These are phyloP conservation scores for Amphimallon solstitiale DNA, from an alignment of 2,888 invertebrate species.

Conservation along the genomic window DNA sequence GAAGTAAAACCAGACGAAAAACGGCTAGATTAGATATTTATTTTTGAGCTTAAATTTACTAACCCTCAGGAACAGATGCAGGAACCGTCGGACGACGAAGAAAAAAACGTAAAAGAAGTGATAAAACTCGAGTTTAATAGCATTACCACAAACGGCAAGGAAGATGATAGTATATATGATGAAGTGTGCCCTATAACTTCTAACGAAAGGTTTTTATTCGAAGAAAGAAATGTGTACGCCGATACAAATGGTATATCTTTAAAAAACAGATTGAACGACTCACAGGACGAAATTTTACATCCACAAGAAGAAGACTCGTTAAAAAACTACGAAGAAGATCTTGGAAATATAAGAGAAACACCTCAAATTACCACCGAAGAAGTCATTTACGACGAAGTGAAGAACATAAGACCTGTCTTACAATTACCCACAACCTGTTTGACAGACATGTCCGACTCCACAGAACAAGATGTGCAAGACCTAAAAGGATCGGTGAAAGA, in stretches of 20 bases:
- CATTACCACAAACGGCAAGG: constrained; percentile 33
- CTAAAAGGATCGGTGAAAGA: constrained; percentile 56
- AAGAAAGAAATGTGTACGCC: constrained; percentile 8
- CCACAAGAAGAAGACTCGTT: background rate
- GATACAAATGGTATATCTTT: constrained; percentile 8
- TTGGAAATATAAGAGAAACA: too few species aligned
- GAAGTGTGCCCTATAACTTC: constrained; percentile 38
- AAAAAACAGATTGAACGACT: constrained; percentile 10
- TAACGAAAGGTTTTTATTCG: constrained; percentile 51
- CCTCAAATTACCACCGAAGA: background rate
- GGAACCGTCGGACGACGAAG: constrained; percentile 45
- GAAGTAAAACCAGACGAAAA: too few species aligned
- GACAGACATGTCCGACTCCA: constrained; percentile 42
- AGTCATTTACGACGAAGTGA: constrained; percentile 35
- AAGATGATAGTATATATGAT: constrained; percentile 35
- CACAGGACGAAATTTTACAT: background rate
- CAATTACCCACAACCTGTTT: constrained; percentile 46
- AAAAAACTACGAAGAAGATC: background rate
- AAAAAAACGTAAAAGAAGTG: constrained; percentile 47
- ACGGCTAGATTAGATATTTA: too few species aligned
- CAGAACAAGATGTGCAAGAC: constrained; percentile 40
- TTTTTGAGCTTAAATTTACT: constrained; percentile 43
- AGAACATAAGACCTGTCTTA: constrained; percentile 41
- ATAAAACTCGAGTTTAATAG: constrained; percentile 30
- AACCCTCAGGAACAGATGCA: constrained; percentile 58